Base-by-base conservation (phyloP, 2,888 invertebrate species). In the Dryobotodes eremita region DNA sequence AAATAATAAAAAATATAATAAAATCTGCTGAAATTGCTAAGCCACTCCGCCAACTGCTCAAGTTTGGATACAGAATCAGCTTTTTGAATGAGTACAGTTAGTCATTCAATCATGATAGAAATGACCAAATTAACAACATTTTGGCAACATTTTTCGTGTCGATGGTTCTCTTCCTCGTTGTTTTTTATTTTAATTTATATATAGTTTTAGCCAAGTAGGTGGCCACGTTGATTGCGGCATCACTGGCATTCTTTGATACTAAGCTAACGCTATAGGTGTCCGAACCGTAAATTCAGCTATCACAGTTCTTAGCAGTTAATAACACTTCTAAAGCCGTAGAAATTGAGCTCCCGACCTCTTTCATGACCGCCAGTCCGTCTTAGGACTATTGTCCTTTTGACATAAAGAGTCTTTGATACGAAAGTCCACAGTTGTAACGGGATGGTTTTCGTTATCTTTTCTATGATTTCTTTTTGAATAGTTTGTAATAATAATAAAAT, bases 321-420 rank as follows among this genome's bases (percentile, higher is more conserved):
- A 20, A 31, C 15, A n/a, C 50, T 73, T 15, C 11, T 23, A n/a
- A 65, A 57, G 23, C 13, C 48, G 23, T 10, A n/a, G 65, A n/a
- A 78, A 65, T 79, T 59, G 20, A 79, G 17, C 23, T 50, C 8
- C 4, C 15, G 31, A n/a, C 50, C 42, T 77, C 42, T 59, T 68
- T 69, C 3, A 20, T 46, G 8, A 42, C 31, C 17, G n/a, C 20
- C n/a, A 59, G 50, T 79, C 42, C 79, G 11, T 79, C 79, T 53
- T 42, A 42, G 15, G 2, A 48, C 42, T n/a, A 80, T 61, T 80
- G 53, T 77, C 8, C 20, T 31, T 70, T 61, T 80, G 46, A 80
- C n/a, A 36, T 61, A 1, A n/a, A 53, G n/a, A n/a, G 61, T 46
- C 80, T 78, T 80, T 20, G 15, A 69, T 46, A 31, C 3, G 0